Conservation (phyloP, 2,113 vertebrate species). For the Motacilla alba region DNA sequence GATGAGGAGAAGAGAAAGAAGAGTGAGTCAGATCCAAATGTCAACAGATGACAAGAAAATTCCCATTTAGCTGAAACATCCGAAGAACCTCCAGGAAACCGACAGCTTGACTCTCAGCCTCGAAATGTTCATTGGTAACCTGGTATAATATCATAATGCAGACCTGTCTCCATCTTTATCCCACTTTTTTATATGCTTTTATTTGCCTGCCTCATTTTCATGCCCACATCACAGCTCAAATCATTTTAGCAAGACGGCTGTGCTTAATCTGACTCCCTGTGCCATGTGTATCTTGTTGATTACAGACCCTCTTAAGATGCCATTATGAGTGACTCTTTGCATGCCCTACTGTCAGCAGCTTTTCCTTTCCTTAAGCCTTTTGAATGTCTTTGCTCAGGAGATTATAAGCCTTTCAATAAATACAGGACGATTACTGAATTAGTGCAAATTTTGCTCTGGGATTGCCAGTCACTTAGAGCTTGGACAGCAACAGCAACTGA, state of each 20-base stretch:
- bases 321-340: constrained; percentile 51
- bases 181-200: constrained; percentile 15
- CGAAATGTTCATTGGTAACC: constrained; percentile 3
- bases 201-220: constrained; percentile 38
- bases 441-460: constrained; percentile 48
- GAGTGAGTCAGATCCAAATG: background rate
- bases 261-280: constrained; percentile 52
- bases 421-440: constrained; percentile 50
- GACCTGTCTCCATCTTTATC: constrained; percentile 11
- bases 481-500: background rate
- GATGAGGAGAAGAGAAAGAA: background rate
- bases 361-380: constrained; percentile 55
- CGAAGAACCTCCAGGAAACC: background rate
- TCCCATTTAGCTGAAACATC: background rate
- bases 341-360: constrained; percentile 60
- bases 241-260: background rate
- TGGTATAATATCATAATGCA: constrained; percentile 3
- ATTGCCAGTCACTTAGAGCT: background rate
- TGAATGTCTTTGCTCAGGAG: constrained; percentile 44
- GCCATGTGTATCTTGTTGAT: constrained; percentile 57
- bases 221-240: constrained; percentile 6
- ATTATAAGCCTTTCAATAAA: constrained; percentile 54
- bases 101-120: constrained; percentile 41
- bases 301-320: constrained; percentile 64
- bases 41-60: constrained; percentile 3